Percentiles rank a stretch among this genome's conserved stretches.
Conservation (phyloP, 2,113 vertebrate species). For the Puma concolor region DNA sequence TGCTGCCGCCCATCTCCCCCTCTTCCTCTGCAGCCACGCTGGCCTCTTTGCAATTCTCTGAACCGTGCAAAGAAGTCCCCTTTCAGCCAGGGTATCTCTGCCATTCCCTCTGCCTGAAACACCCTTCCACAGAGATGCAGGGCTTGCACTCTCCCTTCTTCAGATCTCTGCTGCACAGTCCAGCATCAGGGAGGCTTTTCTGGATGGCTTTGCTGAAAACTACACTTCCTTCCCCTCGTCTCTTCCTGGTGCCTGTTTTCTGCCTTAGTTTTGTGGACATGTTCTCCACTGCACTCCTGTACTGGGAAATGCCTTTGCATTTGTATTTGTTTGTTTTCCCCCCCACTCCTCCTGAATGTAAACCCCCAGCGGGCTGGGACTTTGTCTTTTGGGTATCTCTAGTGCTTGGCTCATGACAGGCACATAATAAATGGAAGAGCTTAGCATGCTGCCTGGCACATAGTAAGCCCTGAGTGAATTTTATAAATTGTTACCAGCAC, state of each 20-base stretch:
- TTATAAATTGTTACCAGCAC: neutral
- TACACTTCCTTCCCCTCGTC: neutral
- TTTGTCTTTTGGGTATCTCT: neutral
- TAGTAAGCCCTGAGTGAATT: neutral
- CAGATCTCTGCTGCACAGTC: neutral
- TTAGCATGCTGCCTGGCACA: neutral
- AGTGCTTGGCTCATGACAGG: too few species aligned
- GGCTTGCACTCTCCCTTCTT: fast-evolving
- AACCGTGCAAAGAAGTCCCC: neutral
- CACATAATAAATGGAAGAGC: neutral
- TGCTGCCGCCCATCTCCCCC: fast-evolving
- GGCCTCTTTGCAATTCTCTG: neutral
- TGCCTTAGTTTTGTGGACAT: neutral
- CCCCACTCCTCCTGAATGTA: neutral
- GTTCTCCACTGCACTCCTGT: fast-evolving
- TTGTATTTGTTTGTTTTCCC: neutral
- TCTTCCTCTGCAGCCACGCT: neutral
- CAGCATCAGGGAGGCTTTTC: fast-evolving
- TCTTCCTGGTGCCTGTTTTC: neutral
- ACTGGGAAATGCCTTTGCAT: fast-evolving
- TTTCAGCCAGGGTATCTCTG: neutral
- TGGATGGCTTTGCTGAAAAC: neutral
- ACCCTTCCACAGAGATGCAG: too few species aligned
- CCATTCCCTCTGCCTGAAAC: neutral
- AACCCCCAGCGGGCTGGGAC: neutral